Evolutionary conservation across 2,888 invertebrate species (phyloP), one percentile per base, ranked within the genome.

Genomic region (Callyntrura guangdongensis): DNA sequence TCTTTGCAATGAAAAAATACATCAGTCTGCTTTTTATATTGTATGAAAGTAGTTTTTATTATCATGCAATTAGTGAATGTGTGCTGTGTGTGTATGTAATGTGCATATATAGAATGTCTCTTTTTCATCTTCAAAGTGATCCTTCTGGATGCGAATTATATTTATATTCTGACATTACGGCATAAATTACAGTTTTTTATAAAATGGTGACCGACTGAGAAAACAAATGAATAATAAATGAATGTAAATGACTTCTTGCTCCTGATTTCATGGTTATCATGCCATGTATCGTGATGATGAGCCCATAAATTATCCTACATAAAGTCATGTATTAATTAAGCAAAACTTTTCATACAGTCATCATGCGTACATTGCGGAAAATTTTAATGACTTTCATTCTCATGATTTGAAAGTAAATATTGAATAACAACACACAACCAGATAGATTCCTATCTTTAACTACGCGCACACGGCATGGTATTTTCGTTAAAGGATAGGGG

Each of bases 301-400:
- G 5, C 12, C 1, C 36, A 36, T 61, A 61, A 27, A 25, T 83
- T 49, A 47, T 25, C 3, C 61, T 45, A 59, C n/a, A 12, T 59
- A n/a, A n/a, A 82, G 11, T 17, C 12, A 64, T 59, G 27, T 17
- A 83, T 27, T 84, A 72, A 69, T 84, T 83, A 82, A 45, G 47
- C 22, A 36, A 14, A 69, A 25, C n/a, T 59, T 14, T 67, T 2
- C n/a, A 53, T 64, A 64, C 64, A 36, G 45, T 22, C 56, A 67
- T 47, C 85, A 14, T 59, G 67, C 27, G 53, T 45, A 77, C 27
- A 36, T 27, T 25, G 82, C 36, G 82, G 87, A 88, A 88, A 81
- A 59, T 88, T 88, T 82, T 88, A 88, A 88, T 82, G 87, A 81
- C 53, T 77, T 56, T 67, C 36, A 36, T 89, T 89, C 89, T 89